phyloP scores from a whole-genome alignment of 2,113 vertebrate species.

The Leuciscus idus region DNA sequence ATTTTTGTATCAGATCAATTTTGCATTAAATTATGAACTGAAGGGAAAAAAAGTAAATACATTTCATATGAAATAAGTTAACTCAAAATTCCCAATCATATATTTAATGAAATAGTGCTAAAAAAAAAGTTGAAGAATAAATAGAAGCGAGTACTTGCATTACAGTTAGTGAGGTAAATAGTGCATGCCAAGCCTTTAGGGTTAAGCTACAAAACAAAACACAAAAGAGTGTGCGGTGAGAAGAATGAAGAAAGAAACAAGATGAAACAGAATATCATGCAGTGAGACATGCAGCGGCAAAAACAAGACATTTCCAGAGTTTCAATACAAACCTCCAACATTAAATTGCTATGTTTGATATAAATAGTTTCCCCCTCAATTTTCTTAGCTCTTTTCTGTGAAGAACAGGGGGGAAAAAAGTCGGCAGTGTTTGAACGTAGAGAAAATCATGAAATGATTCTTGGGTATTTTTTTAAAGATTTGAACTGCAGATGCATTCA shows the following conservation, averaged over 20 bases:
- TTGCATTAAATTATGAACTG: not conserved
- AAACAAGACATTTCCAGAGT: conserved; percentile 69
- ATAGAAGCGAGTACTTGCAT: conserved; percentile 76
- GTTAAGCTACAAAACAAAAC: conserved; percentile 66
- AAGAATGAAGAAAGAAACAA: conserved; percentile 52
- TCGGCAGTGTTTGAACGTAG: conserved; percentile 78
- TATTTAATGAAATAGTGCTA: conserved; percentile 65
- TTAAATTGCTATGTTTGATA: conserved; percentile 99
- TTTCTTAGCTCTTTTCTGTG: conserved; percentile 99
- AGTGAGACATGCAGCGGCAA: conserved; percentile 56
- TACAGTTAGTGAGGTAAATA: conserved; percentile 71
- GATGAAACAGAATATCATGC: conserved; percentile 52
- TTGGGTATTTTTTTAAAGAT: conserved; percentile 32
- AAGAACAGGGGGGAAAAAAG: conserved; percentile 78
- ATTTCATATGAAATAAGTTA: not conserved
- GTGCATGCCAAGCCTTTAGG: conserved; percentile 77
- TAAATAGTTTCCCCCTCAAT: conserved; percentile 99
- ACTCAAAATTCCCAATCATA: conserved; percentile 75
- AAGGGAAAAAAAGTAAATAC: not conserved
- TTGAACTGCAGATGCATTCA: conserved; percentile 47
- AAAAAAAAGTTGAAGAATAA: conserved; percentile 44
- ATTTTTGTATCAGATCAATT: not conserved
- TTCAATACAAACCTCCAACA: conserved; percentile 99
- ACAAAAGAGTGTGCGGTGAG: conserved; percentile 24
- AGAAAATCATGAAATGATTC: conserved; percentile 45